A percentile compares a stretch with the other conserved stretches of the same genome.
Evolutionary conservation across 2,797 vertebrate species (phyloP).

Genomic region (Passerculus sandwichensis): DNA sequence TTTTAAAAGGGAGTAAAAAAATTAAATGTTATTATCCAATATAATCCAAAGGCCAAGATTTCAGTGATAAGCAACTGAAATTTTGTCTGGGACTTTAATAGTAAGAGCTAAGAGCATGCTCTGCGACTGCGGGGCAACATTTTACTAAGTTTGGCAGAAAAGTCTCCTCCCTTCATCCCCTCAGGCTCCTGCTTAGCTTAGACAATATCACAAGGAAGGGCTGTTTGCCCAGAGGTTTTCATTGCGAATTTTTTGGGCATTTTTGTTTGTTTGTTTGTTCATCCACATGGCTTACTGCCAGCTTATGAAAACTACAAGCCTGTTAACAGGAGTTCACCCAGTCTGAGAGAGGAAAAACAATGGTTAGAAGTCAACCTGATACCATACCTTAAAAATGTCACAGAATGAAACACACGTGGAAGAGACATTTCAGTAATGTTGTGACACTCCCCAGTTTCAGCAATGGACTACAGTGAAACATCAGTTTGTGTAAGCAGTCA

Average conservation of each 20-base stretch:
- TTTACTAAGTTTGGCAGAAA: slow-evolving; percentile 28
- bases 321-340: slow-evolving; percentile 44
- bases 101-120: slow-evolving; percentile 2
- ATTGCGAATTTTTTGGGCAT: slow-evolving; percentile 27
- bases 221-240: slow-evolving; percentile 66
- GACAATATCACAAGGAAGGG: slow-evolving; percentile 69
- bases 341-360: slow-evolving; percentile 19
- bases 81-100: background rate
- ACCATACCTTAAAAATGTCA: background rate
- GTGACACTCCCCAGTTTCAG: background rate
- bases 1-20: background rate
- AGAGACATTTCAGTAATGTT: background rate
- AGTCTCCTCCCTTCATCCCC: slow-evolving; percentile 42
- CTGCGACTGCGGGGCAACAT: background rate
- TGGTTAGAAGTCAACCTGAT: slow-evolving; percentile 1
- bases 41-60: slow-evolving; percentile 38
- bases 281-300: slow-evolving; percentile 23
- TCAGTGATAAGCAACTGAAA: slow-evolving; percentile 14
- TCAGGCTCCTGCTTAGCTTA: slow-evolving; percentile 53
- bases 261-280: slow-evolving; percentile 71
- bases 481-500: background rate
- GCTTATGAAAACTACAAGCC: slow-evolving; percentile 50
- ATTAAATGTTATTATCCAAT: background rate
- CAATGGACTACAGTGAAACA: background rate
- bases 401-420: background rate